Conservation (phyloP, 2,888 invertebrate species). For the Cistogaster globosa region DNA sequence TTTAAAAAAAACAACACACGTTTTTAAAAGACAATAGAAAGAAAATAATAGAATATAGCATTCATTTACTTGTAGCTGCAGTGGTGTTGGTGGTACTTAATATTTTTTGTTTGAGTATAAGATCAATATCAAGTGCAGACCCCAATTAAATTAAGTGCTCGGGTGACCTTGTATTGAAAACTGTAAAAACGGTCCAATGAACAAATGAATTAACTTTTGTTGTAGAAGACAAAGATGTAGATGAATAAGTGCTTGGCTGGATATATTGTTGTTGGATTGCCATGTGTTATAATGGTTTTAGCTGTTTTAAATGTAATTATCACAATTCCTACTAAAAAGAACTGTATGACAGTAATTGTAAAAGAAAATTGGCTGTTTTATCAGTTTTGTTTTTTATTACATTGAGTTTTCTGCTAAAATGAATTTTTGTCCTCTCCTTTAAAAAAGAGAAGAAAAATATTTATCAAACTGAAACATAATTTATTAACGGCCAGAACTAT, state of each 20-base stretch:
- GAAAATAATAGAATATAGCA: not conserved
- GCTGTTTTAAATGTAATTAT: conserved; percentile 13
- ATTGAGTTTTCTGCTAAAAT: too few relatives aligned
- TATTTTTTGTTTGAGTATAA: conserved; percentile 29
- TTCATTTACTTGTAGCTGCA: not conserved
- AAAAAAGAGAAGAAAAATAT: too few relatives aligned
- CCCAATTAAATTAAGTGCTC: conserved; percentile 73
- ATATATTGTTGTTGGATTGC: not conserved
- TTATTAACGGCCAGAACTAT: too few relatives aligned
- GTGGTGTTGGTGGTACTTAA: not conserved
- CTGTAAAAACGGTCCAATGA: conserved; percentile 39
- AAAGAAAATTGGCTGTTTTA: too few relatives aligned
- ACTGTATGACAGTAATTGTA: too few relatives aligned
- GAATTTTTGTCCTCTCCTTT: too few relatives aligned
- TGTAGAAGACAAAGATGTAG: conserved; percentile 1
- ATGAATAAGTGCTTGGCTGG: not conserved
- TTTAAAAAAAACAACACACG: too few relatives aligned
- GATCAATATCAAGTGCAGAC: conserved; percentile 64
- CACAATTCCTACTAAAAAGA: too few relatives aligned
- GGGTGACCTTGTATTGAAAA: conserved; percentile 69
- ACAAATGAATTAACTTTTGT: conserved; percentile 26
- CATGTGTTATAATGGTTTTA: not conserved
- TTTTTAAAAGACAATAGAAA: not conserved
- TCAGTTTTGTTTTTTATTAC: too few relatives aligned
- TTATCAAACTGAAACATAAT: too few relatives aligned